Evolutionary conservation across 1,140 invertebrate species (phyloP).

Genomic region (Helicorthomorpha holstii): DNA sequence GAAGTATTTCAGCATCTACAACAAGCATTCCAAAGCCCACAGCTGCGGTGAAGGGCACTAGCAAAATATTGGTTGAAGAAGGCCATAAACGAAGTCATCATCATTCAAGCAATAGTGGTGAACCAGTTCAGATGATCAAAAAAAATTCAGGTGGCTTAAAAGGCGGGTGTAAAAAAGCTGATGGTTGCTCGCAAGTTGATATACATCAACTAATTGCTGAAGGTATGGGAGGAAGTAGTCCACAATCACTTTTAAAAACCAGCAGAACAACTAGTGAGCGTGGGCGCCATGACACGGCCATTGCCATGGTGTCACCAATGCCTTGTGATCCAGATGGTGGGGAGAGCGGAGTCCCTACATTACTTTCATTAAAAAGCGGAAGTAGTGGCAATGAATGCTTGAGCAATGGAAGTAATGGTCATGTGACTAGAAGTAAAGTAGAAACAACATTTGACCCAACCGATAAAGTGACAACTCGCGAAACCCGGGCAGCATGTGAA

Average conservation of each 20-base stretch:
- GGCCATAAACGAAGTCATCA: too few relatives aligned
- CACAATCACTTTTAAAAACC: neutral
- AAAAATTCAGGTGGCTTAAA: neutral
- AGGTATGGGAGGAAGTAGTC: neutral
- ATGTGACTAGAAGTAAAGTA: conserved; percentile 22
- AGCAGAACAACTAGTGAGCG: neutral
- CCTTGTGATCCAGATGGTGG: conserved; percentile 19
- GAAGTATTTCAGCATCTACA: too few relatives aligned
- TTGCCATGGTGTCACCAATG: conserved; percentile 59
- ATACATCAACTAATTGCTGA: neutral
- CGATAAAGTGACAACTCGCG: conserved; percentile 21
- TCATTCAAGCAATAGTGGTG: too few relatives aligned
- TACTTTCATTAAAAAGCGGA: neutral
- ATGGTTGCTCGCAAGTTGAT: neutral
- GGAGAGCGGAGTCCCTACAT: neutral
- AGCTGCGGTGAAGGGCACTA: conserved; percentile 69
- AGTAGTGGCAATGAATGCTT: conserved; percentile 15
- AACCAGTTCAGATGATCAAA: too few relatives aligned
- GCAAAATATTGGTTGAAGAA: too few relatives aligned
- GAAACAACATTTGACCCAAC: conserved; percentile 25
- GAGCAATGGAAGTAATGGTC: conserved; percentile 13
- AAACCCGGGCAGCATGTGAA: conserved; percentile 12
- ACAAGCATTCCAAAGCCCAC: conserved; percentile 77
- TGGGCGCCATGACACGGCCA: conserved; percentile 29
- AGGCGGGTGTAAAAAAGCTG: neutral